Percentiles rank a stretch among this genome's conserved stretches.
These are phyloP conservation scores for Anoplophora glabripennis DNA, from an alignment of 1,140 invertebrate genomes.

Conservation along the genomic window DNA sequence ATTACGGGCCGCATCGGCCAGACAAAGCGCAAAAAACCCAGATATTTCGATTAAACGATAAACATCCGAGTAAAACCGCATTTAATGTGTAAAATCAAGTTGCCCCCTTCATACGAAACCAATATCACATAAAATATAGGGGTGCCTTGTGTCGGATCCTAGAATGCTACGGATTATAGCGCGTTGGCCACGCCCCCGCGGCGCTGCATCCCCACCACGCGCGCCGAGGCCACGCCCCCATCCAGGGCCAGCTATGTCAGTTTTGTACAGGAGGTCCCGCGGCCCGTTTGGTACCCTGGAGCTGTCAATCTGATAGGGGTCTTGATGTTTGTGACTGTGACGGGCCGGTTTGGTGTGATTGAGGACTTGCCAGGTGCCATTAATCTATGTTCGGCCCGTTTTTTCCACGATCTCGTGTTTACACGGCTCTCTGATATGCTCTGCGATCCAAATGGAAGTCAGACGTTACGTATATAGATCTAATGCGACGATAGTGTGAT, in stretches of 20 bases:
- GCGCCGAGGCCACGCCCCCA: neutral
- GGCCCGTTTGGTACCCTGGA: neutral
- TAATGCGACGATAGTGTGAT: no score
- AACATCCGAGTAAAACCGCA: conserved; percentile 20
- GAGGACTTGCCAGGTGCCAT: no score
- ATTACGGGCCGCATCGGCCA: conserved; percentile 11
- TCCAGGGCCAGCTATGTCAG: conserved; percentile 3
- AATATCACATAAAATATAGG: conserved; percentile 20
- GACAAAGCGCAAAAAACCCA: conserved; percentile 14
- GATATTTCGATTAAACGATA: conserved; percentile 19
- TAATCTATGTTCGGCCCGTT: no score
- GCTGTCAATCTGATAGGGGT: conserved; percentile 2
- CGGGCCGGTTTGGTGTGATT: no score
- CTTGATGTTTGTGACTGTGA: no score
- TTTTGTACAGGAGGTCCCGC: conserved; percentile 5
- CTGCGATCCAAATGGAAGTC: no score
- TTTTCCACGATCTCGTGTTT: no score
- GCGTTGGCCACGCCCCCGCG: conserved; percentile 7
- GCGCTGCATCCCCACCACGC: conserved; percentile 14
- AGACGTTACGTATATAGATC: no score
- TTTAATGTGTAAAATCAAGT: conserved; percentile 21
- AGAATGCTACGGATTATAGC: conserved; percentile 8
- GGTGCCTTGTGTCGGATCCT: neutral
- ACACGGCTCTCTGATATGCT: no score
- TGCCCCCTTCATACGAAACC: conserved; percentile 17